These are phyloP conservation scores for Oryctolagus cuniculus DNA, from an alignment of 2,113 vertebrate genomes.

Conservation along the genomic window DNA sequence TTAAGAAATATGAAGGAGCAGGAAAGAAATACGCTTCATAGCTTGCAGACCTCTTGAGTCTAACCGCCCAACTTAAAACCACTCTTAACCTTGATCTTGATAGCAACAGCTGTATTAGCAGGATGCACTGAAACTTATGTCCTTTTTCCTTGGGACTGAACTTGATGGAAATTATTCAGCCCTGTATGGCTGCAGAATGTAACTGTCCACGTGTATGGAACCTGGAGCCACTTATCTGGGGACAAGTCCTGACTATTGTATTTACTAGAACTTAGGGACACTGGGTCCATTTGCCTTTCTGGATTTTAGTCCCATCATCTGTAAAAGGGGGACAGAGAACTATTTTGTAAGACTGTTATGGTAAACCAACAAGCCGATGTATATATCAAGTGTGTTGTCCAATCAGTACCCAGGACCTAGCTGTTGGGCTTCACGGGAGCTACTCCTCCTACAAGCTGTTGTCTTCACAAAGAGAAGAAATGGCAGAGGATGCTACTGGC, in stretches of 20 bases:
- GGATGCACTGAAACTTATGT: not conserved
- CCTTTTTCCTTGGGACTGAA: not conserved
- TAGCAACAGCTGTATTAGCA: not conserved
- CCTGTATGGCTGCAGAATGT: not conserved
- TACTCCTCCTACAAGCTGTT: not conserved
- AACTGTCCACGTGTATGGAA: not conserved
- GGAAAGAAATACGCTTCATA: not conserved
- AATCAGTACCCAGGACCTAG: not conserved
- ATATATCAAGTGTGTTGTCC: not conserved
- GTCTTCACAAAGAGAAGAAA: constrained; percentile 16
- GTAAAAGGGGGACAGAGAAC: not conserved
- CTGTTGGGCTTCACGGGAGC: not conserved
- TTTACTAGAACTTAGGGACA: not conserved
- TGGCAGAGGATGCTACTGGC: not conserved
- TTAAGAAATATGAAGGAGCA: not conserved
- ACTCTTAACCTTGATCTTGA: not conserved
- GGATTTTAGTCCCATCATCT: constrained; percentile 6
- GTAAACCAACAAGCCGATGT: not conserved
- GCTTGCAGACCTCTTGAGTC: not conserved
- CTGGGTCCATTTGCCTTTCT: constrained; percentile 11
- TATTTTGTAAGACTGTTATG: not conserved
- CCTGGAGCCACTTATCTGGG: not conserved
- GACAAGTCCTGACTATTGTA: not conserved
- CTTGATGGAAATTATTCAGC: not conserved
- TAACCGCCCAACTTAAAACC: not conserved